Evolutionary conservation across 1,140 invertebrate genomes (phyloP).

Genomic region (Drosophila simulans): DNA sequence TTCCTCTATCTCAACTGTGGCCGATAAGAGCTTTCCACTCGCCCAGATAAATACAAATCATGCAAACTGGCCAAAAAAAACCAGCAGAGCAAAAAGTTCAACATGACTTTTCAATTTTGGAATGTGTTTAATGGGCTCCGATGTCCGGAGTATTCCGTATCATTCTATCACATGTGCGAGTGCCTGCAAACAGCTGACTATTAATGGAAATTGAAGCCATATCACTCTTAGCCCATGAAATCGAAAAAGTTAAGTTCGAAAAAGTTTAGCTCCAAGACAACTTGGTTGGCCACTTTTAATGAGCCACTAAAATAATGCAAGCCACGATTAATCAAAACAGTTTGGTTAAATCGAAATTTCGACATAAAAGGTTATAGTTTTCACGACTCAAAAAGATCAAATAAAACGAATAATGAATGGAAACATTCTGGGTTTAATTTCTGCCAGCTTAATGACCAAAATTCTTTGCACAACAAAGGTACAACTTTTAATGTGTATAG

Average conservation of each 20-base stretch:
- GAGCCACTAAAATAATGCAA: conserved; percentile 48
- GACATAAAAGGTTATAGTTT: neutral
- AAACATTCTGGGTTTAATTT: neutral
- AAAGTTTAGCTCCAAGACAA: conserved; percentile 15
- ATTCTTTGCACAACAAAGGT: too few species aligned
- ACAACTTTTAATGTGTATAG: too few species aligned
- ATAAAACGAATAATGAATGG: neutral
- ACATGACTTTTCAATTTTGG: conserved; percentile 78
- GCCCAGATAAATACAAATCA: conserved; percentile 76
- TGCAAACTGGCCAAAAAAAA: conserved; percentile 61
- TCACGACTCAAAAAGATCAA: neutral
- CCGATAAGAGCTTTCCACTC: conserved; percentile 71
- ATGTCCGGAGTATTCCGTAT: conserved; percentile 29
- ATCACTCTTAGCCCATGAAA: conserved; percentile 2
- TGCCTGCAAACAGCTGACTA: conserved; percentile 41
- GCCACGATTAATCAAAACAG: conserved; percentile 31
- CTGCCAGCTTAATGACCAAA: neutral
- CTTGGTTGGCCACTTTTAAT: conserved; percentile 41
- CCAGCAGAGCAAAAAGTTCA: conserved; percentile 12
- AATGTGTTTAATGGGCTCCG: conserved; percentile 71
- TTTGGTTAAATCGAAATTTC: conserved; percentile 19
- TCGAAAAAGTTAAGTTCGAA: conserved; percentile 21
- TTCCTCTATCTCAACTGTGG: conserved; percentile 21
- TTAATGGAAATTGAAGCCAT: conserved; percentile 31
- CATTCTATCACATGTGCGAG: conserved; percentile 7